Percentiles rank a stretch among this genome's conserved stretches.
phyloP scores from a whole-genome alignment of 2,113 vertebrate genomes.

The Cinclus mexicanus region DNA sequence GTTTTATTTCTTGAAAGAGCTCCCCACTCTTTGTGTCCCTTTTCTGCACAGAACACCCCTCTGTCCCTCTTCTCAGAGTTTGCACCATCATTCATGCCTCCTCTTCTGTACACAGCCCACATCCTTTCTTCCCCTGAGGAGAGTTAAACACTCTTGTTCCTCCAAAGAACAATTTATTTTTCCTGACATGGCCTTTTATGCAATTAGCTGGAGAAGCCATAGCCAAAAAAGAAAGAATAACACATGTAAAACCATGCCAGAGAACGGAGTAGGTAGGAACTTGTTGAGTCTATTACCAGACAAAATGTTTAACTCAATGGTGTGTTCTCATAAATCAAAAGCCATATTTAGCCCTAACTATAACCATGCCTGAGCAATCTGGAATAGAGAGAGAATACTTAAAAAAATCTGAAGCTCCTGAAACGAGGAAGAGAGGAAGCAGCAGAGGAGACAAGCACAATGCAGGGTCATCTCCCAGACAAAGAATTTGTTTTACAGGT shows the following conservation, averaged over 20 bases:
- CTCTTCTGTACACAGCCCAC: background rate
- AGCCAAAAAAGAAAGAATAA: constrained; percentile 46
- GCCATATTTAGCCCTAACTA: constrained; percentile 20
- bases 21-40: background rate
- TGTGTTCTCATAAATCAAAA: constrained; percentile 45
- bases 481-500: background rate
- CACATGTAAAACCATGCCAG: background rate
- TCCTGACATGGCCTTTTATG: constrained; percentile 46
- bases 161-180: constrained; percentile 32
- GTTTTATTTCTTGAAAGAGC: background rate
- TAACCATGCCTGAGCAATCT: background rate
- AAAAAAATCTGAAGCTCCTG: background rate
- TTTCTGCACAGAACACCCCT: background rate
- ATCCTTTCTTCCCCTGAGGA: constrained; percentile 16
- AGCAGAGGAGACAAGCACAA: background rate
- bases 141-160: constrained; percentile 3
- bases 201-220: constrained; percentile 41
- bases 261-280: constrained; percentile 37
- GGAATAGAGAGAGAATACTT: background rate
- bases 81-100: background rate
- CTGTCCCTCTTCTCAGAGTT: background rate
- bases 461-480: background rate
- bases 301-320: constrained; percentile 30
- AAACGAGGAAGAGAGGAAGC: background rate
- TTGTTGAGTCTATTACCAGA: constrained; percentile 60